These are phyloP conservation scores for Hiodon alosoides DNA, from an alignment of 2,113 vertebrate genomes.

Conservation along the genomic window DNA sequence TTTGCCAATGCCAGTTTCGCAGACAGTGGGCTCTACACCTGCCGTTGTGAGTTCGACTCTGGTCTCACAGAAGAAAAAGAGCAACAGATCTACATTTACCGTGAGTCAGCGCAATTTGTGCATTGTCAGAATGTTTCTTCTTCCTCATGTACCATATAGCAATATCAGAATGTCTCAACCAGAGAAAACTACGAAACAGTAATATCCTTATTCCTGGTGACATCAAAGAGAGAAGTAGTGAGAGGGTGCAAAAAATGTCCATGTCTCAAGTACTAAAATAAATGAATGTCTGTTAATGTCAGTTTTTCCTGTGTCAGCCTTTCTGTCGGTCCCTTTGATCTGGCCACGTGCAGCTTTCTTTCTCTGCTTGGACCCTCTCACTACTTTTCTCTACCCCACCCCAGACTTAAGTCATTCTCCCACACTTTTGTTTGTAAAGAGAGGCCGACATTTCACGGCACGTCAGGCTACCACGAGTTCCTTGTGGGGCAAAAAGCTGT, in stretches of 20 bases:
- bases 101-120: conserved; percentile 37
- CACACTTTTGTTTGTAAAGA: conserved; percentile 38
- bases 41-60: conserved; percentile 26
- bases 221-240: neutral
- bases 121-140: too few relatives aligned
- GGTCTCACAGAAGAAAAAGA: fast-evolving
- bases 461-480: conserved; percentile 56
- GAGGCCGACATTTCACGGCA: conserved; percentile 45
- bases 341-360: neutral
- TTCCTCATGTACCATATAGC: too few relatives aligned
- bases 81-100: conserved; percentile 43
- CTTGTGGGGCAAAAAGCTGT: conserved; percentile 42
- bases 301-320: too few relatives aligned
- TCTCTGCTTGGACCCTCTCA: neutral
- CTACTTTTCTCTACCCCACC: neutral
- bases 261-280: too few relatives aligned
- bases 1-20: conserved; percentile 34
- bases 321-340: too few relatives aligned
- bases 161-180: too few relatives aligned
- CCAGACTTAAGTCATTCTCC: neutral
- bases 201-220: too few relatives aligned
- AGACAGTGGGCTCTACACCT: conserved; percentile 52
- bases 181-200: too few relatives aligned
- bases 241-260: neutral
- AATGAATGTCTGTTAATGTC: too few relatives aligned